These are phyloP conservation scores for Cheirogaleus medius DNA, from an alignment of 2,113 vertebrate species.

Conservation along the genomic window DNA sequence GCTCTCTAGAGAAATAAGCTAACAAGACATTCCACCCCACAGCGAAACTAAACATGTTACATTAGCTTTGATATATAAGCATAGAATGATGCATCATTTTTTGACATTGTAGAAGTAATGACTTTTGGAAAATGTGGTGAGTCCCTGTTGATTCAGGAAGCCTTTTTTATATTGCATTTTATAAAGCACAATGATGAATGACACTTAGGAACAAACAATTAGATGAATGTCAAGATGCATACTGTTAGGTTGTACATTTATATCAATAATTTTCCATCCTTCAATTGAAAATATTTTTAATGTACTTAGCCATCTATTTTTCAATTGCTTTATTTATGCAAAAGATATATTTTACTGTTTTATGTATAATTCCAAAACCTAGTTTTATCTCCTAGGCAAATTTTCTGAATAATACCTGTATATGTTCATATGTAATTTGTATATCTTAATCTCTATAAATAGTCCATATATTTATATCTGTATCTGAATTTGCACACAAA, in stretches of 20 bases:
- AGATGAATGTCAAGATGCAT: slow-evolving; percentile 49
- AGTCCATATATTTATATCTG: not conserved
- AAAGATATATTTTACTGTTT: slow-evolving; percentile 53
- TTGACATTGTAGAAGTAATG: slow-evolving; percentile 63
- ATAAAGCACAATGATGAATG: slow-evolving; percentile 42
- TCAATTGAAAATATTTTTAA: not conserved
- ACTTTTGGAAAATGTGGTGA: slow-evolving; percentile 55
- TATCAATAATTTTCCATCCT: not conserved
- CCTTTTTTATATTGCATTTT: slow-evolving; percentile 48
- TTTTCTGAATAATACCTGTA: not conserved
- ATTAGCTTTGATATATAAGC: slow-evolving; percentile 65
- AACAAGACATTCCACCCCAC: slow-evolving; percentile 44
- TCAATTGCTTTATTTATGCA: slow-evolving; percentile 6
- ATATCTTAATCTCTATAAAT: not conserved
- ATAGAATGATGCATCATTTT: slow-evolving; percentile 62
- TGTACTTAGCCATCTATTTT: not conserved
- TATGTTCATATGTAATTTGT: not conserved
- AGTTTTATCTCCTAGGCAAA: not conserved
- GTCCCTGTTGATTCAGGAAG: slow-evolving; percentile 36
- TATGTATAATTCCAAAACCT: not conserved
- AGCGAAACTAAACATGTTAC: slow-evolving; percentile 51
- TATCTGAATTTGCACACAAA: not conserved
- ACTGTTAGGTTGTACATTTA: not conserved
- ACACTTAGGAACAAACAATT: slow-evolving; percentile 49
- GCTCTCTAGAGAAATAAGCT: slow-evolving; percentile 48